phyloP scores from a whole-genome alignment of 2,888 invertebrate species.

The Clepsis dumicolana region DNA sequence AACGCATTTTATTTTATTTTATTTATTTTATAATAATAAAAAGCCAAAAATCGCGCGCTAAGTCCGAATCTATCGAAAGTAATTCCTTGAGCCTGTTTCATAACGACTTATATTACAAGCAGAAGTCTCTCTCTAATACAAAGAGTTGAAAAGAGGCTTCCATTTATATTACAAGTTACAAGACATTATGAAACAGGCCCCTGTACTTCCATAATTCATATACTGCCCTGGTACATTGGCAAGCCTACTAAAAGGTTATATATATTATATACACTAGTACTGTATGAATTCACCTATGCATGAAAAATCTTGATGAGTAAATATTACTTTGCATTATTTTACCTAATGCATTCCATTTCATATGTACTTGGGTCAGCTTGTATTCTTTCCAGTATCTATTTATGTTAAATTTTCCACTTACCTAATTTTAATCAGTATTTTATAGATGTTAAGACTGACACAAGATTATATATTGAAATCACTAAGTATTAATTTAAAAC shows the following conservation, averaged over 20 bases:
- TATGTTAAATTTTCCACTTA: constrained; percentile 60
- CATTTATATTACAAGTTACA: too few species aligned
- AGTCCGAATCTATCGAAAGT: too few species aligned
- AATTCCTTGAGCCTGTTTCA: neutral
- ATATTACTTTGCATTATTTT: constrained; percentile 34
- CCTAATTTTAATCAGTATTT: constrained; percentile 78
- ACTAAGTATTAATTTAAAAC: constrained; percentile 73
- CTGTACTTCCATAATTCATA: too few species aligned
- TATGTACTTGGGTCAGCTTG: constrained; percentile 58
- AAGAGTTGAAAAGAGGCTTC: too few species aligned
- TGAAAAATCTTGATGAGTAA: neutral
- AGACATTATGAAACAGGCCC: too few species aligned
- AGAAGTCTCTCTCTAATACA: too few species aligned
- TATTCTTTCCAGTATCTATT: constrained; percentile 62
- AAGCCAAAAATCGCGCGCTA: too few species aligned
- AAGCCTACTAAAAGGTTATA: neutral
- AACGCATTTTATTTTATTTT: too few species aligned
- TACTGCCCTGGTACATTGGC: neutral
- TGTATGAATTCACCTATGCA: neutral
- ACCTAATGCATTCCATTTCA: constrained; percentile 72
- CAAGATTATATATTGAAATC: constrained; percentile 76
- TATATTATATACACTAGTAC: too few species aligned
- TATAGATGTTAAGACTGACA: constrained; percentile 83
- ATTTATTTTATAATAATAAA: too few species aligned
- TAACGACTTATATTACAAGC: too few species aligned